A percentile compares a stretch with the other conserved stretches of the same genome.
Conservation (phyloP, 2,113 vertebrate species). For the Ophthalmolycus amberensis region DNA sequence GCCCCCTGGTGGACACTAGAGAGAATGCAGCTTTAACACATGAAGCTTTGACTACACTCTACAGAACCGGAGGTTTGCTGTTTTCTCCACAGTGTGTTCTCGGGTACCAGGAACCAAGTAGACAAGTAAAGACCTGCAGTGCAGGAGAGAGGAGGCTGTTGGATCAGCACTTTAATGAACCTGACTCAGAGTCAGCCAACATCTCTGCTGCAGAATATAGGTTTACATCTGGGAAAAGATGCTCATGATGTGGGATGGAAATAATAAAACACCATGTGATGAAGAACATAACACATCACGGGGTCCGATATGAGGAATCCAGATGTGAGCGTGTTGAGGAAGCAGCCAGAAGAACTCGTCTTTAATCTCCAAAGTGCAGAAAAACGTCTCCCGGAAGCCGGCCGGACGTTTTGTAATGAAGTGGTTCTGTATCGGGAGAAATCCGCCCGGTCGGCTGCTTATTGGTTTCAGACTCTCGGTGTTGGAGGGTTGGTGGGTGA, state of each 20-base stretch:
- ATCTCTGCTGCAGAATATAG: not conserved
- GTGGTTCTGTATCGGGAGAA: conserved; percentile 45
- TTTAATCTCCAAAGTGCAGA: conserved; percentile 46
- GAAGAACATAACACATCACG: conserved; percentile 29
- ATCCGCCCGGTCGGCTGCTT: conserved; percentile 15
- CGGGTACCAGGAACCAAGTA: no score
- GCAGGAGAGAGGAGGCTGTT: no score
- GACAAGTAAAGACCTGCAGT: no score
- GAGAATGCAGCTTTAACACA: no score
- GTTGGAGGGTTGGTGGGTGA: no score
- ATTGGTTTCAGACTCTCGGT: no score
- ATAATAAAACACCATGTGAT: conserved; percentile 57
- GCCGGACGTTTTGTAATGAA: conserved; percentile 60
- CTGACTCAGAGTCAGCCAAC: not conserved
- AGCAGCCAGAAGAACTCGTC: conserved; percentile 12
- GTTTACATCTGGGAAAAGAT: conserved; percentile 18
- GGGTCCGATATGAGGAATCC: conserved; percentile 51
- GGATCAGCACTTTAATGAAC: not conserved
- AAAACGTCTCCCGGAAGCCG: conserved; percentile 24
- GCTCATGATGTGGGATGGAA: conserved; percentile 33
- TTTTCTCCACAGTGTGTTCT: no score
- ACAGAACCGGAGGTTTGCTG: no score
- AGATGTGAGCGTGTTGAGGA: conserved; percentile 15
- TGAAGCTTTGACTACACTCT: no score
- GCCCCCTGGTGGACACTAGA: no score